Percentiles rank a stretch among this genome's conserved stretches.
These are phyloP conservation scores for Amblyornis subalaris DNA, from an alignment of 2,113 vertebrate genomes.

Conservation along the genomic window DNA sequence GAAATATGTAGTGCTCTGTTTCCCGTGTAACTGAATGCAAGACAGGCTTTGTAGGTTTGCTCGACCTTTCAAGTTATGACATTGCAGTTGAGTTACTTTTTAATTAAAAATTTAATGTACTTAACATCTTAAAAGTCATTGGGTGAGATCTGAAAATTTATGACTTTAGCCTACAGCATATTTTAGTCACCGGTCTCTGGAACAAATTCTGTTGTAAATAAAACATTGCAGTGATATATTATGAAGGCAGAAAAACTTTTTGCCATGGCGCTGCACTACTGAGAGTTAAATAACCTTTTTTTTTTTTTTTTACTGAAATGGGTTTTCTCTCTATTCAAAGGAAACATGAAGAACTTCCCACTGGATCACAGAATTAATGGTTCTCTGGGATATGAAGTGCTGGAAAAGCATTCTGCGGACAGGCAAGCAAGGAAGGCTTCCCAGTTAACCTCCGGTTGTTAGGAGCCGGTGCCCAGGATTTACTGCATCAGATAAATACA, in stretches of 20 bases:
- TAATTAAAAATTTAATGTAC: neutral
- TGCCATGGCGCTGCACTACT: neutral
- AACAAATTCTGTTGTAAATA: neutral
- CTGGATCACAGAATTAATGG: neutral
- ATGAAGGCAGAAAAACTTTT: neutral
- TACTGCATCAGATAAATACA: neutral
- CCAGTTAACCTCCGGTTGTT: neutral
- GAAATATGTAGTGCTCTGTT: neutral
- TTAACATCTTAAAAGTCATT: neutral
- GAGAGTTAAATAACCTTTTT: neutral
- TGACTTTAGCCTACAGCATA: neutral
- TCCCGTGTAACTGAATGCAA: neutral
- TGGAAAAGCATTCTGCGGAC: neutral
- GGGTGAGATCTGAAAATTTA: neutral
- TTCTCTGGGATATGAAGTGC: neutral
- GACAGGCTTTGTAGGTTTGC: neutral
- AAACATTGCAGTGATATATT: neutral
- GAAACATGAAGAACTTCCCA: neutral
- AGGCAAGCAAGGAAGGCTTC: neutral
- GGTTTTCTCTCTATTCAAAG: neutral
- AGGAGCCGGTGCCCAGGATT: neutral
- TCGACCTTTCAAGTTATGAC: neutral
- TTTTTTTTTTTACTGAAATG: neutral
- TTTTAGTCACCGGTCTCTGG: neutral
- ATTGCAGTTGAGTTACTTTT: neutral